Evolutionary conservation across 1,140 invertebrate genomes (phyloP), one percentile per base, ranked within the genome.

Genomic region (Argopecten irradians): DNA sequence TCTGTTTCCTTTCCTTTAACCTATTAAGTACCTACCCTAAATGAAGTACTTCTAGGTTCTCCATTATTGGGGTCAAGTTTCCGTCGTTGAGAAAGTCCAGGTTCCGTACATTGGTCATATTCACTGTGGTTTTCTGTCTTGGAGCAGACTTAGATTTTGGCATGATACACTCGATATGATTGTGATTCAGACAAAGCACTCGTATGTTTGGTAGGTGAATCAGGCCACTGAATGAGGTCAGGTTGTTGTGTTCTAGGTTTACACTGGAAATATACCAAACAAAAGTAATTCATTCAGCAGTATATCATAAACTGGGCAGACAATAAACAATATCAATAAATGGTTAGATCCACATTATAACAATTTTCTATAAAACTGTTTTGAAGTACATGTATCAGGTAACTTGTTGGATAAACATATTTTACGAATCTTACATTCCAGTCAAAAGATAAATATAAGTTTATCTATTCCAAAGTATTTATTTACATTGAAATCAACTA

Each of bases 141-240:
- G 55, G 22, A 11, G 28, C 55, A 71, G 85, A 87, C 89, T 94
- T 94, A 33, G 88, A 34, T 86, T 92, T 92, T 34, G 94, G 93
- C 84, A 95, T 87, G 34, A 96, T 93, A 87, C 94, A 93, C 89
- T 96, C 95, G 22, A 96, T 94, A 89, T 94, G 94, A 91, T 95
- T 95, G 90, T 95, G 92, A 88, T 96, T 96, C 85, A 96, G 90
- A 90, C 95, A 95, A 41, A 95, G 92, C 55, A 95, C 95, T 94
- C 94, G 93, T 83, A 96, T 91, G 90, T 95, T 95, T 33, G 92
- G 91, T 19, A 96, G 90, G 88, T 94, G 87, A n/a, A 95, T 92
- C 14, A 96, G 90, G 34, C 95, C 95, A 90, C 93, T 94, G 87
- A 96, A 95, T 8, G 94, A 95, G 2, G 93, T 94, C 46, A 96